These are phyloP conservation scores for Dione vanillae DNA, from an alignment of 2,888 invertebrate genomes.

Conservation along the genomic window DNA sequence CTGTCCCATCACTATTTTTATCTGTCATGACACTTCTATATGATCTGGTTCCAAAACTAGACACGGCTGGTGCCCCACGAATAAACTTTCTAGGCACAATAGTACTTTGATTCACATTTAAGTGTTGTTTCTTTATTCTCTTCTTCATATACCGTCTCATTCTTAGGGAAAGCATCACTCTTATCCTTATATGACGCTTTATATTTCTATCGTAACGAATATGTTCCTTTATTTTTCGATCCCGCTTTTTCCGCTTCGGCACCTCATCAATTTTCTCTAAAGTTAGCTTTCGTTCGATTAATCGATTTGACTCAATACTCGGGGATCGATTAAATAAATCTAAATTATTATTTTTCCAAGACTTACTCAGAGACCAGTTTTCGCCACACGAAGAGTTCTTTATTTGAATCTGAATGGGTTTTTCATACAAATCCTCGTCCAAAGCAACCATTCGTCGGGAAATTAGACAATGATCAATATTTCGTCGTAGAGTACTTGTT, in stretches of 20 bases:
- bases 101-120: conserved; percentile 56
- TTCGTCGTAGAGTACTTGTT: conserved; percentile 70
- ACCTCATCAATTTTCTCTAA: conserved; percentile 75
- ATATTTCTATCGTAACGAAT: conserved; percentile 84
- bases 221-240: conserved; percentile 75
- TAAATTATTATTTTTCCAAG: conserved; percentile 73
- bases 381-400: conserved; percentile 74
- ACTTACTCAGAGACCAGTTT: conserved; percentile 81
- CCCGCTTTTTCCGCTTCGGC: conserved; percentile 64
- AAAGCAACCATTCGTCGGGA: conserved; percentile 72
- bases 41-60: conserved; percentile 75
- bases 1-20: conserved; percentile 72
- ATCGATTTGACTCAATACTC: conserved; percentile 58
- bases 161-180: conserved; percentile 87
- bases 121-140: conserved; percentile 60
- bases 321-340: conserved; percentile 69
- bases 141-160: conserved; percentile 83
- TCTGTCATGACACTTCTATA: conserved; percentile 75
- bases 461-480: conserved; percentile 73
- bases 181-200: conserved; percentile 86
- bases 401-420: conserved; percentile 65
- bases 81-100: conserved; percentile 69
- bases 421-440: conserved; percentile 78
- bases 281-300: conserved; percentile 59
- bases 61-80: conserved; percentile 65